Evolutionary conservation across 2,113 vertebrate genomes (phyloP).

Genomic region (Coptodon rendalli): DNA sequence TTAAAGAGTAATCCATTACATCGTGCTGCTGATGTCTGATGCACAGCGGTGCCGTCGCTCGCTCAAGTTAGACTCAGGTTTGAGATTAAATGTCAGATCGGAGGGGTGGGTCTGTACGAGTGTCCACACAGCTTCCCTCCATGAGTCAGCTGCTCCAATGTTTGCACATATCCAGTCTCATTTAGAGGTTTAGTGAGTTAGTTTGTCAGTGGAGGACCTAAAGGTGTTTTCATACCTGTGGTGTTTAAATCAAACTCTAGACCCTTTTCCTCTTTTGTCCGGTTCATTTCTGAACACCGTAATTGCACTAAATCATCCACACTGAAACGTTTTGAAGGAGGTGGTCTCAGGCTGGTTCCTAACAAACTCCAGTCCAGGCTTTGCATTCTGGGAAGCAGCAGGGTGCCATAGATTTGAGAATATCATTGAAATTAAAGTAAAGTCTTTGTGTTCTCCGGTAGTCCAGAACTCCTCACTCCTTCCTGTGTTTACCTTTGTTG

Average conservation of each 20-base stretch:
- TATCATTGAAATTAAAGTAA: rapidly evolving
- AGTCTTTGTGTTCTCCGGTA: not conserved
- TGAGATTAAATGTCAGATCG: not conserved
- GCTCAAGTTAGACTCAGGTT: not conserved
- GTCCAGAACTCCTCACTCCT: not conserved
- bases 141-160: rapidly evolving
- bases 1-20: not conserved
- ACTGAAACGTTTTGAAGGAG: not conserved
- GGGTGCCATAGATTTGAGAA: not conserved
- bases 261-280: not conserved
- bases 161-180: not conserved
- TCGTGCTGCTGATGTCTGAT: rapidly evolving
- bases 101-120: not conserved
- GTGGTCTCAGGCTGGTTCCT: rapidly evolving
- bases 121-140: not conserved
- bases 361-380: not conserved
- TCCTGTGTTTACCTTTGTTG: not conserved
- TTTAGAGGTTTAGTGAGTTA: not conserved
- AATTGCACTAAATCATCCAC: rapidly evolving
- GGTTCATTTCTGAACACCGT: rapidly evolving
- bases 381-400: not conserved
- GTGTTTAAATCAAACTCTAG: not conserved
- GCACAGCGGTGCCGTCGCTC: rapidly evolving
- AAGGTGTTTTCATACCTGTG: not conserved
- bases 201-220: rapidly evolving